Conservation (phyloP, 2,113 vertebrate species). For the Microcebus ravelobensis region DNA sequence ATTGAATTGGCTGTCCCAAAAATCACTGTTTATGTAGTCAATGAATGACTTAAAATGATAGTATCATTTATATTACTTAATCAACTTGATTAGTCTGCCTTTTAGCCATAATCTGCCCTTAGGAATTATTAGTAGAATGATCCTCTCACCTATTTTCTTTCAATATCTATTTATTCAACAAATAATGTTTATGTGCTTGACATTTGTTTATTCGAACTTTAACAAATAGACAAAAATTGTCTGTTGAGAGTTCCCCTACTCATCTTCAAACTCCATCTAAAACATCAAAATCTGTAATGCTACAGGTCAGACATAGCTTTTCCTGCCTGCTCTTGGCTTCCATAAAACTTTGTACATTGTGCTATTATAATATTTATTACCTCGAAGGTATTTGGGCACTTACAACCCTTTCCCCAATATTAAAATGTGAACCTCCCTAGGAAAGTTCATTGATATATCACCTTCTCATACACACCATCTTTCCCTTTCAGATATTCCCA, state of each 20-base stretch:
- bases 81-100: not conserved
- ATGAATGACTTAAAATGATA: not conserved
- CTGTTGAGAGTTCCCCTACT: not conserved
- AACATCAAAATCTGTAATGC: not conserved
- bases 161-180: not conserved
- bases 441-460: not conserved
- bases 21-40: not conserved
- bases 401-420: not conserved
- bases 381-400: not conserved
- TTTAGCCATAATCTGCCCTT: not conserved
- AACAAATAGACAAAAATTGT: not conserved
- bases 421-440: not conserved
- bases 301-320: not conserved
- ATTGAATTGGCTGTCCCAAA: not conserved
- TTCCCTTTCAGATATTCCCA: too few species aligned
- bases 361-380: not conserved
- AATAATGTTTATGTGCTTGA: not conserved
- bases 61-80: not conserved
- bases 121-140: not conserved
- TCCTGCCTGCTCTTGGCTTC: not conserved
- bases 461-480: not conserved
- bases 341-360: not conserved
- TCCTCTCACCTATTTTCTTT: not conserved
- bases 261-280: not conserved
- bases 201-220: not conserved